phyloP scores from a whole-genome alignment of 2,113 vertebrate species.

The Setophaga coronata region DNA sequence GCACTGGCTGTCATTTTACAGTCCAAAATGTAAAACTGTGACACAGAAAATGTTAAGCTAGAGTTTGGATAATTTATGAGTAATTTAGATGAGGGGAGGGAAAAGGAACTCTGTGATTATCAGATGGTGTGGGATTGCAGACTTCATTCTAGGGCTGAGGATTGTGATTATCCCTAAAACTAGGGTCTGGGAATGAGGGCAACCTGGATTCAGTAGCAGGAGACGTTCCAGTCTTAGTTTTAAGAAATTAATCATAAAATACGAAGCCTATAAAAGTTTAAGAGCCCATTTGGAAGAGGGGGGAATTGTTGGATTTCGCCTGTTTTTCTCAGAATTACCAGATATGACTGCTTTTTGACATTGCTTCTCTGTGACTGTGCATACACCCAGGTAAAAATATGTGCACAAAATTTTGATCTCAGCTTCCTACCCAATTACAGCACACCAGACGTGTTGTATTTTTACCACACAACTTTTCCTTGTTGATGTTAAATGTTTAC shows the following conservation, averaged over 20 bases:
- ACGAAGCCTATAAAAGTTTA: not conserved
- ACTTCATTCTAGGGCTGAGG: not conserved
- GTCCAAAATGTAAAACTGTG: not conserved
- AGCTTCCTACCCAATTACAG: not conserved
- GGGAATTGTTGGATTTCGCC: not conserved
- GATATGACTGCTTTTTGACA: not conserved
- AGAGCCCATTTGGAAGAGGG: not conserved
- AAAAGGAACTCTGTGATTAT: not conserved
- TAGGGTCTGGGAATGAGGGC: not conserved
- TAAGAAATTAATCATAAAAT: not conserved
- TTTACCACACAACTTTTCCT: not conserved
- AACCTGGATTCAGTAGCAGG: not conserved
- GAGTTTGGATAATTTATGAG: not conserved
- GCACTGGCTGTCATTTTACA: not conserved
- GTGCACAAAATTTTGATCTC: not conserved
- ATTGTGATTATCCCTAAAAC: not conserved
- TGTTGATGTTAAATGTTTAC: not conserved
- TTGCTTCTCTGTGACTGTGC: not conserved
- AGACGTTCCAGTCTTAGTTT: not conserved
- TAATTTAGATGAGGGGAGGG: not conserved
- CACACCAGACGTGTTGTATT: not conserved
- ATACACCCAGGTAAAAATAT: accelerated
- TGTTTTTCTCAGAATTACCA: not conserved
- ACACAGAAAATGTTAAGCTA: not conserved
- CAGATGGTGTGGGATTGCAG: not conserved